phyloP scores from a whole-genome alignment of 2,113 vertebrate species.

The Syrmaticus mikado region DNA sequence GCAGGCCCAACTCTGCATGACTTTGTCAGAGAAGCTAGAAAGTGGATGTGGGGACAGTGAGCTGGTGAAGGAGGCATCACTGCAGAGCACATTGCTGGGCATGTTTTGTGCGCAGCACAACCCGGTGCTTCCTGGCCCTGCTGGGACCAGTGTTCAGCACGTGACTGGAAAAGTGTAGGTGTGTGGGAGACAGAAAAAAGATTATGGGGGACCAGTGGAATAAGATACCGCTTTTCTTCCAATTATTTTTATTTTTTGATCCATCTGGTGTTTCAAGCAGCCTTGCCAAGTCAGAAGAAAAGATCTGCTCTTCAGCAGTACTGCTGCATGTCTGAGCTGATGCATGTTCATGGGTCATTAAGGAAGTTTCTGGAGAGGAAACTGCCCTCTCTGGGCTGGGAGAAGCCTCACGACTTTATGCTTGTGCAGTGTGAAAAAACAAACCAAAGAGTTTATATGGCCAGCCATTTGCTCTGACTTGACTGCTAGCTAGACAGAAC shows the following conservation, averaged over 20 bases:
- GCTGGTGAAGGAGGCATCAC: background rate
- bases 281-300: slow-evolving; percentile 29
- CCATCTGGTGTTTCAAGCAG: slow-evolving; percentile 56
- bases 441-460: background rate
- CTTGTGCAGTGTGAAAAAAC: background rate
- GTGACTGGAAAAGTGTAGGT: slow-evolving; percentile 33
- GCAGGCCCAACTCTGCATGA: rapidly evolving
- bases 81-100: background rate
- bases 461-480: background rate
- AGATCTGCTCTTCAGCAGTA: background rate
- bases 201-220: background rate
- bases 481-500: background rate
- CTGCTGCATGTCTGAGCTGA: background rate
- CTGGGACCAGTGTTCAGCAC: background rate
- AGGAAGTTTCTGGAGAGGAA: background rate
- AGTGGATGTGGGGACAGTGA: background rate
- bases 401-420: background rate
- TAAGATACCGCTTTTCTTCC: slow-evolving; percentile 34
- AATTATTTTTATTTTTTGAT: slow-evolving; percentile 45
- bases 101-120: background rate
- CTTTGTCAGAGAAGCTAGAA: background rate
- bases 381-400: background rate
- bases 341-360: slow-evolving; percentile 24
- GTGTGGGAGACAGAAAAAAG: slow-evolving; percentile 43
- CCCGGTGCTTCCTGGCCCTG: background rate